These are phyloP conservation scores for Xerus inauris DNA, from an alignment of 2,113 vertebrate genomes.

Conservation along the genomic window DNA sequence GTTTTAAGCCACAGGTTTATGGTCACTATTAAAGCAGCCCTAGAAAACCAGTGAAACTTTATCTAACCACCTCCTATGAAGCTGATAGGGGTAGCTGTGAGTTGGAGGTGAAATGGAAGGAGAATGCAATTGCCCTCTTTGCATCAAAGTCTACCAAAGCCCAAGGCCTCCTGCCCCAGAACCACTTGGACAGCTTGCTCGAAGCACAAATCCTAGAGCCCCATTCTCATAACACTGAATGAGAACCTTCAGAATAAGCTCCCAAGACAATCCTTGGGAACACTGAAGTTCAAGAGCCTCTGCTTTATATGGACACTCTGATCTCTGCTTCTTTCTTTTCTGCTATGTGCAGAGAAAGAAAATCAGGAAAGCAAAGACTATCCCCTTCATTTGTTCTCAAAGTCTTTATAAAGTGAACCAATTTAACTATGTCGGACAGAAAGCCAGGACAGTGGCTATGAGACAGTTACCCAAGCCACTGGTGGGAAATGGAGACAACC, in stretches of 20 bases:
- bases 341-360: background rate
- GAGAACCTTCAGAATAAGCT: background rate
- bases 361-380: background rate
- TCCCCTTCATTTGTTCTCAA: background rate
- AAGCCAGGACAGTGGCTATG: background rate
- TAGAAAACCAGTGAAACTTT: background rate
- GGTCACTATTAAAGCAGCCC: background rate
- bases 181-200: background rate
- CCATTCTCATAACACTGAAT: background rate
- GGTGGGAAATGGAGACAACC: background rate
- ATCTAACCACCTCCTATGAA: background rate
- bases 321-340: background rate
- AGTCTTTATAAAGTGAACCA: background rate
- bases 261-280: background rate
- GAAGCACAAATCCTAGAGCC: background rate
- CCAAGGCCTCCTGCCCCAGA: too few species aligned
- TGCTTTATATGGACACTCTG: background rate
- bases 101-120: background rate
- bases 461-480: rapidly evolving
- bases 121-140: background rate
- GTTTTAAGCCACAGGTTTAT: background rate
- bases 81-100: background rate
- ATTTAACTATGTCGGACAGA: background rate
- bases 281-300: rapidly evolving
- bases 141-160: background rate